Percentiles rank a stretch among this genome's conserved stretches.
phyloP scores from a whole-genome alignment of 1,140 invertebrate genomes.

The Cotesia chilonis region DNA sequence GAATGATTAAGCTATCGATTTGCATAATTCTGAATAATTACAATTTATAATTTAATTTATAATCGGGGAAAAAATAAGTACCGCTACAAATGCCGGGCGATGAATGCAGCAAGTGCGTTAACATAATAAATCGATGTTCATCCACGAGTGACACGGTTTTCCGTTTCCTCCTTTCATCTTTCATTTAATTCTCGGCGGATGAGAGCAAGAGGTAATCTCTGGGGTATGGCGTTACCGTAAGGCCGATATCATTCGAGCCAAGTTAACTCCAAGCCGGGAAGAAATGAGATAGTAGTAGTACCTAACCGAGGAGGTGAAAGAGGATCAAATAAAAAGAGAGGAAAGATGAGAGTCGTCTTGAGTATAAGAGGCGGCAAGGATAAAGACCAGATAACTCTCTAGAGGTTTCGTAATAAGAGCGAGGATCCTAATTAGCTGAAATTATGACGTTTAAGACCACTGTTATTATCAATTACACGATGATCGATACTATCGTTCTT shows the following conservation, averaged over 20 bases:
- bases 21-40: conserved; percentile 5
- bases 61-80: too few relatives aligned
- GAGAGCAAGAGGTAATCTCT: too few relatives aligned
- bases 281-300: conserved; percentile 11
- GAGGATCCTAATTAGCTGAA: conserved; percentile 52
- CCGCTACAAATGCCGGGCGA: too few relatives aligned
- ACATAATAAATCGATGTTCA: conserved; percentile 22
- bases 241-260: too few relatives aligned
- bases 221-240: too few relatives aligned
- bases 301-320: neutral
- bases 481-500: conserved; percentile 51
- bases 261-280: too few relatives aligned
- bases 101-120: neutral
- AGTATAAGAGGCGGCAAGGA: conserved; percentile 38
- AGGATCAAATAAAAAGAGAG: neutral
- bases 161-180: conserved; percentile 18
- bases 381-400: conserved; percentile 43
- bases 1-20: neutral
- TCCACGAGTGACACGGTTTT: conserved; percentile 17
- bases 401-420: conserved; percentile 49
- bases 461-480: conserved; percentile 57
- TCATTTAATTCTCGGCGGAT: conserved; percentile 23
- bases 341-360: conserved; percentile 5
- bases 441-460: conserved; percentile 53
- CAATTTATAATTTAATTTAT: neutral